Evolutionary conservation across 92 coral and sea anemone genomes (phyloP).

Genomic region (Galaxea fascicularis): DNA sequence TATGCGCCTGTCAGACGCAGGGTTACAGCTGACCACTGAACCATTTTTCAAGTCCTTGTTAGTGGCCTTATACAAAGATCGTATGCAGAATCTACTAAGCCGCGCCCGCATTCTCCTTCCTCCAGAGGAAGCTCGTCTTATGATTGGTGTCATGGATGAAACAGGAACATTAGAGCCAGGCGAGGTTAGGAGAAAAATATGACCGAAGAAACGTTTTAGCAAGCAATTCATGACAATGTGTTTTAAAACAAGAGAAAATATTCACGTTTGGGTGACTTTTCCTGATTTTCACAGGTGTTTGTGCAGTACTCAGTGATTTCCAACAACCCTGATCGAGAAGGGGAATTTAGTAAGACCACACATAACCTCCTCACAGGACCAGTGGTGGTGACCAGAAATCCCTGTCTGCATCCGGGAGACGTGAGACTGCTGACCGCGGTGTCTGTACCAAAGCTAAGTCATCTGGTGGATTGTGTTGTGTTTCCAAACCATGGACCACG

Average conservation of each 20-base stretch:
- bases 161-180: constrained; percentile 86
- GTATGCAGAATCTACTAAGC: constrained; percentile 77
- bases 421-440: constrained; percentile 89
- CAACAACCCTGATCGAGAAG: constrained; percentile 74
- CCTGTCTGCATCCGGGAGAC: constrained; percentile 99
- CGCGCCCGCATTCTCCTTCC: constrained; percentile 92
- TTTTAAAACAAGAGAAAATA: too few relatives aligned
- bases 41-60: constrained; percentile 91
- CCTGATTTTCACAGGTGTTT: constrained; percentile 69
- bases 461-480: constrained; percentile 93
- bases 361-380: constrained; percentile 68
- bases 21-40: constrained; percentile 89
- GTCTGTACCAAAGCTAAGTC: constrained; percentile 74
- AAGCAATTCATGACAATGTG: background rate
- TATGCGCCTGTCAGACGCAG: constrained; percentile 72
- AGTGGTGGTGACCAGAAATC: constrained; percentile 93
- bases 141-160: constrained; percentile 99
- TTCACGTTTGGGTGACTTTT: too few relatives aligned
- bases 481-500: constrained; percentile 89
- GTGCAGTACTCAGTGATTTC: constrained; percentile 86
- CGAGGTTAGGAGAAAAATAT: constrained; percentile 55
- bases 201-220: background rate
- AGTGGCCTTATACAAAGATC: constrained; percentile 91
- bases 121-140: constrained; percentile 85
- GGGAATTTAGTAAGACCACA: constrained; percentile 53